phyloP scores from a whole-genome alignment of 92 coral and sea anemone species.

The Hydrozoanthus gracilis region DNA sequence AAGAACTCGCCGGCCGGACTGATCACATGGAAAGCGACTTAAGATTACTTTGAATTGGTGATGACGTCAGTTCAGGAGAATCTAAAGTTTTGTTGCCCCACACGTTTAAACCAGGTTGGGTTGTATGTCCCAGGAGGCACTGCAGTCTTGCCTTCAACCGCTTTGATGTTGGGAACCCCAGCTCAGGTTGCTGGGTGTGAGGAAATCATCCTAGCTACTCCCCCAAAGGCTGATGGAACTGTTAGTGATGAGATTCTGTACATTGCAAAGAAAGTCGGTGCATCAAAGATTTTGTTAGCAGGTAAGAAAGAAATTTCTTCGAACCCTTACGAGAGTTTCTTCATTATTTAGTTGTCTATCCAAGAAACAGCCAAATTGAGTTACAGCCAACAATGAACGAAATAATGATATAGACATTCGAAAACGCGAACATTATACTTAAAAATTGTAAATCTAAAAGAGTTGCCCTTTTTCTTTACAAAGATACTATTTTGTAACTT shows the following conservation, averaged over 20 bases:
- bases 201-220: conserved; percentile 60
- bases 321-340: background rate
- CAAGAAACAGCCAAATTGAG: background rate
- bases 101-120: conserved; percentile 44
- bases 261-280: conserved; percentile 62
- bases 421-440: no score
- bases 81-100: background rate
- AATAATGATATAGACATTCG: no score
- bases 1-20: no score
- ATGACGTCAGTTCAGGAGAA: no score
- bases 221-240: conserved; percentile 62
- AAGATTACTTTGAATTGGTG: no score
- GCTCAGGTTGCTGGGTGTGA: conserved; percentile 63
- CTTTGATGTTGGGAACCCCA: conserved; percentile 66
- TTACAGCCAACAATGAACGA: no score
- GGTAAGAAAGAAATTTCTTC: conserved; percentile 5
- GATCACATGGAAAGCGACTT: no score
- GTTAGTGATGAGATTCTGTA: conserved; percentile 55
- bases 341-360: background rate
- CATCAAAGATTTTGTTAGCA: conserved; percentile 60
- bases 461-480: no score
- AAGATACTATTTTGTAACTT: no score
- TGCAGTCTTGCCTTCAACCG: conserved; percentile 66
- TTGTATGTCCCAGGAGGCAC: conserved; percentile 65
- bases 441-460: no score